These are phyloP conservation scores for Galbula dea DNA, from an alignment of 2,113 vertebrate genomes.

Conservation along the genomic window DNA sequence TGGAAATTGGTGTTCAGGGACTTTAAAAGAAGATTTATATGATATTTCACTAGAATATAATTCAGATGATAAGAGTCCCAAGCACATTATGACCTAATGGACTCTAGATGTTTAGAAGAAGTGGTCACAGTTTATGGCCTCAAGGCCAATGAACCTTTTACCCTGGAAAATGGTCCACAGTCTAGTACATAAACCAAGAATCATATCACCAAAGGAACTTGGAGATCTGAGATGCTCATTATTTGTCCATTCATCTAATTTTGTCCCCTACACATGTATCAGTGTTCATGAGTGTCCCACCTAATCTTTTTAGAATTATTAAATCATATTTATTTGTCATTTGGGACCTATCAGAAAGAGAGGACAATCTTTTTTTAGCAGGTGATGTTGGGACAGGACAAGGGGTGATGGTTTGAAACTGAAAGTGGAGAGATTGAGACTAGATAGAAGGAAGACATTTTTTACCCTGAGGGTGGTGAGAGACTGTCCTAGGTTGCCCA, in stretches of 20 bases:
- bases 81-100: background rate
- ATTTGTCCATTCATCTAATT: background rate
- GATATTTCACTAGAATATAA: slow-evolving; percentile 24
- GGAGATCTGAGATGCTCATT: background rate
- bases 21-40: background rate
- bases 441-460: background rate
- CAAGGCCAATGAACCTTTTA: background rate
- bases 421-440: background rate
- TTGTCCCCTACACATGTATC: background rate
- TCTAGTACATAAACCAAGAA: background rate
- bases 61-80: background rate
- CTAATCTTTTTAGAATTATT: background rate
- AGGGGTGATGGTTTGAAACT: background rate
- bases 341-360: background rate
- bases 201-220: background rate
- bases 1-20: background rate
- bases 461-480: background rate
- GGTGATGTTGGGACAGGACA: background rate
- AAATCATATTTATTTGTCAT: background rate
- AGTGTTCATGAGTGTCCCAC: background rate
- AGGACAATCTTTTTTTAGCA: background rate
- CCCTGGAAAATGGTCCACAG: background rate
- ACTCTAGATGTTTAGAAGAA: background rate
- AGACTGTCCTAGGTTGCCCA: background rate
- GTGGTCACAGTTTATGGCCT: background rate